Evolutionary conservation across 2,113 vertebrate genomes (phyloP), one percentile per base, ranked within the genome.

Genomic region (Echinops telfairi): DNA sequence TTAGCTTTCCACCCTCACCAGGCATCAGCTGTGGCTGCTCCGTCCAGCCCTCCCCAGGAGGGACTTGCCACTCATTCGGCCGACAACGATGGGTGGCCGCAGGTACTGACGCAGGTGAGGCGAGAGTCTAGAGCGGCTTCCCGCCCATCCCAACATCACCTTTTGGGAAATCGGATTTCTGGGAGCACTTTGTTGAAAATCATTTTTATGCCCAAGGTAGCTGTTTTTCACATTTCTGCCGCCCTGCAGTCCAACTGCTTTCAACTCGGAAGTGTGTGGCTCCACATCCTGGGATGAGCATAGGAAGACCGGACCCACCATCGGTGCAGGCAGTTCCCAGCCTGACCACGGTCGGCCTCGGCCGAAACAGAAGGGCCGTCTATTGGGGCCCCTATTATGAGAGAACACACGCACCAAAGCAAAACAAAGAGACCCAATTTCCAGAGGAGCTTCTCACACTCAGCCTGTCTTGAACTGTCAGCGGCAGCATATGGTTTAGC

Each of bases 231-330:
- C 66, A 80, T 64, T 83, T 88, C 23, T 82, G 53, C 66, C 58
- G 86, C 40, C 15, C 58, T 81, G 22, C 92, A 75, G 53, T 84
- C 85, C 75, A 17, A 77, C 91, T 77, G 29, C 88, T 83, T 86
- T 79, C 80, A 31, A 33, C 53, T 29, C 79, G 89, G 1, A 73
- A 64, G 75, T 70, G 89, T 87, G 86, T 82, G 15, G 47, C 10
- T 53, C 47, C 47, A 53, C 47, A 9, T 53, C 47, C 47, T 10
- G 47, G 47, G 47, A 53, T 53, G 12, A 14, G 47, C 9, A 53
- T 10, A 9, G 47, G 47, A 53, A 53, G 47, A 53, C 47, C 10
- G 47, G 9, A 14, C 47, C 47, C 12, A 47, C 43, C 43, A 53
- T 53, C 47, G 47, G 47, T 10, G 47, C 47, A 10, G 12, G 10